Evolutionary conservation across 2,888 invertebrate species (phyloP).

Genomic region (Eucera pruinosa): DNA sequence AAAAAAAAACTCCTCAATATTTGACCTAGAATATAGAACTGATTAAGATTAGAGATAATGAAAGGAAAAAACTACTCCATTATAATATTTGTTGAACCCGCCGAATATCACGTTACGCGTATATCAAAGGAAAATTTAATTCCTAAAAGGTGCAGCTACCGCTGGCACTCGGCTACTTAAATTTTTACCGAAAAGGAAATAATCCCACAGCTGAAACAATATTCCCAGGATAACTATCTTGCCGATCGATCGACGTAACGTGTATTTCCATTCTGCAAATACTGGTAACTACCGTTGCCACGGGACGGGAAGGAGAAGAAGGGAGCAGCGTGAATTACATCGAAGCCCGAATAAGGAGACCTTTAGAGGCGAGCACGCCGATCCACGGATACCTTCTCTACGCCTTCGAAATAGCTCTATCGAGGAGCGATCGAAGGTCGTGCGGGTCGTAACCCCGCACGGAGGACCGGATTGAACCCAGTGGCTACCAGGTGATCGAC

Average conservation of each 20-base stretch:
- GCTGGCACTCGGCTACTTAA: no score
- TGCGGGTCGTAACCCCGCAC: slow-evolving; percentile 75
- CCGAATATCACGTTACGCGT: no score
- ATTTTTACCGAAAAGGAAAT: no score
- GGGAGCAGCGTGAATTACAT: slow-evolving; percentile 12
- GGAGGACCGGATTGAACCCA: slow-evolving; percentile 76
- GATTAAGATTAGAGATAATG: no score
- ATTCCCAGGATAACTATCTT: background rate
- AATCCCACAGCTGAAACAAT: background rate
- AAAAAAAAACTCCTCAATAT: no score
- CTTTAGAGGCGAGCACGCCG: slow-evolving; percentile 49
- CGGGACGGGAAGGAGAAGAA: background rate
- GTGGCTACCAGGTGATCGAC: slow-evolving; percentile 82
- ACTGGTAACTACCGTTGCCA: slow-evolving; percentile 17
- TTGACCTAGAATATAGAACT: no score
- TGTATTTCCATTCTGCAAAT: slow-evolving; percentile 18
- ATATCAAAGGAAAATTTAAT: no score
- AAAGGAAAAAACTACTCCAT: no score
- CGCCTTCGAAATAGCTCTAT: slow-evolving; percentile 78
- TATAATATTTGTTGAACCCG: no score
- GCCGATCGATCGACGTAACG: background rate
- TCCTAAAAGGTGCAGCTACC: no score
- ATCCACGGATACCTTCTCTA: slow-evolving; percentile 62
- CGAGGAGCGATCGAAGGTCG: slow-evolving; percentile 71
- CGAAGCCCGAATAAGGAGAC: slow-evolving; percentile 36